Evolutionary conservation across 1,140 invertebrate genomes (phyloP).

Genomic region (Dufourea novaeangliae): DNA sequence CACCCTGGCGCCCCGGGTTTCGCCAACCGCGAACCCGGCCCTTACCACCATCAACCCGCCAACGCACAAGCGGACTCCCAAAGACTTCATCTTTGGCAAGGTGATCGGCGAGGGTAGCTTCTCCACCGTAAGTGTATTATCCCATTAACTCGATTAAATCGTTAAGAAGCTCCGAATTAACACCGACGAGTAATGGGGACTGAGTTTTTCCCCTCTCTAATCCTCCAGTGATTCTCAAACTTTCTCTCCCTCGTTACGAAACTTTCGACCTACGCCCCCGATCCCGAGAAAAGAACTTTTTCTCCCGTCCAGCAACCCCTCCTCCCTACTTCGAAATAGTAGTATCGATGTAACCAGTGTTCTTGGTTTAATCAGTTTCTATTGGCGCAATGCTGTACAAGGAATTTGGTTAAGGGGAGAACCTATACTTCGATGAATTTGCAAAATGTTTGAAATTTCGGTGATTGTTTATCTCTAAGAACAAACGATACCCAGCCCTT

Average conservation of each 20-base stretch:
- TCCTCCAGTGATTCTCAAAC: constrained; percentile 16
- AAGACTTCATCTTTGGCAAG: constrained; percentile 97
- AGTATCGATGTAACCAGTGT: constrained; percentile 21
- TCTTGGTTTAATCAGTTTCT: constrained; percentile 1
- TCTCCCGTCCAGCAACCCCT: background rate
- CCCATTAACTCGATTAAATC: constrained; percentile 34
- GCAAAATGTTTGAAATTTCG: too few relatives aligned
- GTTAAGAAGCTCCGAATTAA: constrained; percentile 8
- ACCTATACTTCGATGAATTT: too few relatives aligned
- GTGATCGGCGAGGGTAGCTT: constrained; percentile 98
- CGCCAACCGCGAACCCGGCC: constrained; percentile 70
- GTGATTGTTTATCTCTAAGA: background rate
- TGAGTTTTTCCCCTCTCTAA: background rate
- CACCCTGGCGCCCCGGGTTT: constrained; percentile 69
- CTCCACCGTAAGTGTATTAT: constrained; percentile 88
- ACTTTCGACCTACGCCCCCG: constrained; percentile 14
- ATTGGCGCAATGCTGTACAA: background rate
- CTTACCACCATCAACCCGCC: constrained; percentile 77
- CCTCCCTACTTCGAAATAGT: background rate
- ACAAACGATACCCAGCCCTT: too few relatives aligned
- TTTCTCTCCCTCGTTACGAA: constrained; percentile 20
- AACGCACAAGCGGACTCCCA: constrained; percentile 86
- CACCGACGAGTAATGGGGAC: background rate
- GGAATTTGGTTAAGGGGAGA: too few relatives aligned
- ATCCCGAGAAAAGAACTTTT: too few relatives aligned